Evolutionary conservation across 2,797 vertebrate genomes (phyloP), one percentile per base, ranked within the genome.

Genomic region (Anisognathus igniventris): DNA sequence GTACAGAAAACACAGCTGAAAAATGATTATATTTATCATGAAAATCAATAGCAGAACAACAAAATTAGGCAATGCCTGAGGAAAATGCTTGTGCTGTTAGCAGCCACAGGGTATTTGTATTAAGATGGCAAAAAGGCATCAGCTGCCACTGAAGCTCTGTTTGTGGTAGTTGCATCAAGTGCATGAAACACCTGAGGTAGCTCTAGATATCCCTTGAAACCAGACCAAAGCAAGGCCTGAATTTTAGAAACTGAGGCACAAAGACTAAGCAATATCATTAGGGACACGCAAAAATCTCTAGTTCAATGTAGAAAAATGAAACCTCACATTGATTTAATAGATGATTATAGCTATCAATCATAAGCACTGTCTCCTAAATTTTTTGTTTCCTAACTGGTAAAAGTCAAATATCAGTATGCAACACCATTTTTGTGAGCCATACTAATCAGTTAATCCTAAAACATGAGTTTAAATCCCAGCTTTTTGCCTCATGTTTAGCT

Each of bases 41-140:
- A 81, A 94, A 77, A 90, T 84, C 66, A 92, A 91, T 33, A 89
- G 39, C 17, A 61, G 84, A 91, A 85, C 61, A 95, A 81, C 87
- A 78, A 74, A 88, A 65, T 66, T 28, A 85, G 54, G 83, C 88
- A 90, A 70, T 9, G 60, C 56, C 57, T 48, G 44, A 44, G 48
- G 77, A 62, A 85, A 83, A 68, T 4, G 14, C 23, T 45, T 54
- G 25, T 8, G 0, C n/a, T 74, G 61, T 33, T 76, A 86, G 75
- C 4, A 72, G 47, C 57, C 39, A 78, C 3, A 11, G 71, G 51
- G 56, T 22, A 42, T 45, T 71, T 87, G 57, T 48, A 56, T 37
- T 51, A 51, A 68, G 35, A 45, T 18, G 47, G 31, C 40, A 91
- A 77, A 74, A 83, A 70, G 37, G 33, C 48, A 37, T 39, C 33